Conservation (phyloP, 1,140 invertebrate genomes). For the Drosophila orosa region DNA sequence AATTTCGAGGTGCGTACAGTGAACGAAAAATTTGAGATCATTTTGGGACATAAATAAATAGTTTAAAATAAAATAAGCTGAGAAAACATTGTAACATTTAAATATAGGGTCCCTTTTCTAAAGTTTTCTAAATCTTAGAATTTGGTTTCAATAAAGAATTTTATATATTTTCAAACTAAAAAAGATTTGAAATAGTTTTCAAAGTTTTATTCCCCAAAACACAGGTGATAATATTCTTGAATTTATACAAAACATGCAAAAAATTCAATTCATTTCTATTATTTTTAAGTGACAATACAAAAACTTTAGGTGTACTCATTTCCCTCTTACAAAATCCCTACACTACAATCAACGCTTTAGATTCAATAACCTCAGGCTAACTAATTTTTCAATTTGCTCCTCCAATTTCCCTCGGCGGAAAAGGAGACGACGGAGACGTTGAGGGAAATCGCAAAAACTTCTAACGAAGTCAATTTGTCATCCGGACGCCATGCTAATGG, state of each 20-base stretch:
- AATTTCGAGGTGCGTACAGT: conserved; percentile 19
- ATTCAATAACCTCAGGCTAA: conserved; percentile 60
- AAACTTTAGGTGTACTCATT: conserved; percentile 13
- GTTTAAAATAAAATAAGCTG: not conserved
- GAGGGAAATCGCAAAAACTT: conserved; percentile 26
- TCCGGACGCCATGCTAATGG: conserved; percentile 54
- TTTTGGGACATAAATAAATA: not conserved
- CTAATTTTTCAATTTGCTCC: conserved; percentile 72
- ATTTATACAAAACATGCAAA: too few relatives aligned
- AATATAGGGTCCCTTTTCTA: not conserved
- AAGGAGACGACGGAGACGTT: not conserved
- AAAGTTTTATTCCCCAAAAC: not conserved
- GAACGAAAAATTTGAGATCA: not conserved
- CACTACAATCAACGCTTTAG: conserved; percentile 61
- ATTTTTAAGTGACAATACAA: not conserved
- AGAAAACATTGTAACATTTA: not conserved
- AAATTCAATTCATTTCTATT: not conserved
- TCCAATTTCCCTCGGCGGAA: conserved; percentile 55
- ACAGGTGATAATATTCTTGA: not conserved
- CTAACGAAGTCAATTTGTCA: conserved; percentile 80
- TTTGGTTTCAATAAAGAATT: too few relatives aligned
- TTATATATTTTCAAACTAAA: not conserved
- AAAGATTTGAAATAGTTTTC: not conserved
- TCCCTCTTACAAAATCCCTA: conserved; percentile 23
- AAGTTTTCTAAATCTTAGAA: not conserved